Evolutionary conservation across 2,113 vertebrate genomes (phyloP).

Genomic region (Montifringilla adamsi): DNA sequence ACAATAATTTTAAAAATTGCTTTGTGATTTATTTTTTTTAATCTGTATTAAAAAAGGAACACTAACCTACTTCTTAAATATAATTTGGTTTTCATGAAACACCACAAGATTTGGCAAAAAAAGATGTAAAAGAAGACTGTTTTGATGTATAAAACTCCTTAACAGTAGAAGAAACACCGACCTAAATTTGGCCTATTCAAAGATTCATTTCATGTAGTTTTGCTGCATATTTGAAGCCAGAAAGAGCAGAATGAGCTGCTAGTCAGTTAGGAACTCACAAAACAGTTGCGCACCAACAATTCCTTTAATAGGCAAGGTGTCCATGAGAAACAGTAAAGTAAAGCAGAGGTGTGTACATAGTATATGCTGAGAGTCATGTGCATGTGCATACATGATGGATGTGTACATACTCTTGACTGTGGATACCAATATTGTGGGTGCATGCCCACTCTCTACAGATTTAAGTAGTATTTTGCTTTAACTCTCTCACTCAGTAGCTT

Average conservation of each 20-base stretch:
- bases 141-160: conserved; percentile 74
- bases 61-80: conserved; percentile 68
- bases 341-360: conserved; percentile 47
- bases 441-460: conserved; percentile 12
- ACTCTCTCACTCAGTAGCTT: background rate
- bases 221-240: conserved; percentile 68
- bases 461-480: background rate
- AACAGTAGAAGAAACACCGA: conserved; percentile 69
- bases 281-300: conserved; percentile 11
- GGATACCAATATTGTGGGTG: background rate
- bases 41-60: conserved; percentile 74
- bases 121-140: conserved; percentile 68
- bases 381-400: background rate
- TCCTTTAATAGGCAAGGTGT: conserved; percentile 47
- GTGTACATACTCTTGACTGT: background rate
- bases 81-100: conserved; percentile 67
- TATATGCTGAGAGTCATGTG: conserved; percentile 28
- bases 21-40: conserved; percentile 38
- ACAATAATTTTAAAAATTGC: conserved; percentile 66
- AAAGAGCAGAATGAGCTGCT: conserved; percentile 49
- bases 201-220: conserved; percentile 42
- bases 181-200: conserved; percentile 58
- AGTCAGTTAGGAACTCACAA: conserved; percentile 40
- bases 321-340: conserved; percentile 12
- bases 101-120: conserved; percentile 74